A percentile compares a stretch with the other conserved stretches of the same genome.
Conservation (phyloP, 1,140 invertebrate species). For the Maconellicoccus hirsutus region DNA sequence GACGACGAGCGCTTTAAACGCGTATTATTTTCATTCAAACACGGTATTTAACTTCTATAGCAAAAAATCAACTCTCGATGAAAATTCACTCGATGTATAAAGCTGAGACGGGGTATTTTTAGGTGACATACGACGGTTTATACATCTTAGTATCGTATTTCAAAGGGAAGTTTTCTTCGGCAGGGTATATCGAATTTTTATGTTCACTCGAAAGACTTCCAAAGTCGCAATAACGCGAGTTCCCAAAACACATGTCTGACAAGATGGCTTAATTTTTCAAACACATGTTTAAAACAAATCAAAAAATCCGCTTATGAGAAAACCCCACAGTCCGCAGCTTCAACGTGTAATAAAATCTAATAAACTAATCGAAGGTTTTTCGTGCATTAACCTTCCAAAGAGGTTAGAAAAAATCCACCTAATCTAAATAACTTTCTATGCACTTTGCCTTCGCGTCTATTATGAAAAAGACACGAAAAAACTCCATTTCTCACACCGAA, state of each 20-base stretch:
- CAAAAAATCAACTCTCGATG: too few species aligned
- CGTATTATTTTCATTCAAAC: background rate
- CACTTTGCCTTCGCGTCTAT: background rate
- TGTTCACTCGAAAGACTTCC: conserved; percentile 8
- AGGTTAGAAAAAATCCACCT: too few species aligned
- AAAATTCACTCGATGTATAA: too few species aligned
- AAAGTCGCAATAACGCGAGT: background rate
- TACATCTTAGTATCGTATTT: background rate
- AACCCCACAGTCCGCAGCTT: too few species aligned
- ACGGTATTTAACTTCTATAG: too few species aligned
- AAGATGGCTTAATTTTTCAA: too few species aligned
- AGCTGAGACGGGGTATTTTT: background rate
- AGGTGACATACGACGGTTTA: background rate
- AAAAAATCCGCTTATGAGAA: too few species aligned
- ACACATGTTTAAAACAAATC: too few species aligned
- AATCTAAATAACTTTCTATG: too few species aligned
- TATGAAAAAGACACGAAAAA: background rate
- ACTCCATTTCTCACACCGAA: background rate
- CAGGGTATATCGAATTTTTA: background rate
- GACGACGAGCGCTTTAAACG: background rate
- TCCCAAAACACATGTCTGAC: background rate
- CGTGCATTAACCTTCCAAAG: too few species aligned
- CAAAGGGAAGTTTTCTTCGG: background rate
- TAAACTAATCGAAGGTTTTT: too few species aligned
- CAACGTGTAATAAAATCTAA: too few species aligned